Evolutionary conservation across 2,113 vertebrate species (phyloP).

Genomic region (Rynchops niger): DNA sequence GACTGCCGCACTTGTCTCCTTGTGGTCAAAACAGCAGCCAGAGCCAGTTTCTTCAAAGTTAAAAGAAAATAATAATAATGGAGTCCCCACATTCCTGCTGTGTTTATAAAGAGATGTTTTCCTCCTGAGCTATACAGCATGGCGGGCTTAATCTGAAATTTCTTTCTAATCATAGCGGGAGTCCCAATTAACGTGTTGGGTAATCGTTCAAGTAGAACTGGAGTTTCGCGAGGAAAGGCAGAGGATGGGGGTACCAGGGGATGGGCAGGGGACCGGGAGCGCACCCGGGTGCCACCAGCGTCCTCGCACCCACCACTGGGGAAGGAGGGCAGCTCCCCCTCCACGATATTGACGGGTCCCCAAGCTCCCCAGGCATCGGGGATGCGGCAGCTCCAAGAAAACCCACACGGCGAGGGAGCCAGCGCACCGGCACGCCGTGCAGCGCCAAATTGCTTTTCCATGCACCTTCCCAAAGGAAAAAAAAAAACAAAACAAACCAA

Average conservation of each 20-base stretch:
- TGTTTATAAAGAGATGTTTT: slow-evolving; percentile 78
- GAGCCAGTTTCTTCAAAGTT: slow-evolving; percentile 65
- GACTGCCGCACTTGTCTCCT: slow-evolving; percentile 16
- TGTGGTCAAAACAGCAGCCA: slow-evolving; percentile 49
- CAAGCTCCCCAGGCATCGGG: fast-evolving
- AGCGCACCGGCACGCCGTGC: background rate
- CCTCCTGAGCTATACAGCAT: slow-evolving; percentile 69
- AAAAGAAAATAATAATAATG: slow-evolving; percentile 58
- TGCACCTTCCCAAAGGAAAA: background rate
- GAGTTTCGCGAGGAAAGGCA: slow-evolving; percentile 45
- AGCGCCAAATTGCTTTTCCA: background rate
- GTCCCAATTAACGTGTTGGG: slow-evolving; percentile 79
- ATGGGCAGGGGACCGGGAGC: background rate
- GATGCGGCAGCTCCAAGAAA: background rate
- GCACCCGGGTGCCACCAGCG: fast-evolving
- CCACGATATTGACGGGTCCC: background rate
- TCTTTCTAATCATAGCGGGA: slow-evolving; percentile 84
- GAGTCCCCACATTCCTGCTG: slow-evolving; percentile 69
- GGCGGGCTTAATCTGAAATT: slow-evolving; percentile 79
- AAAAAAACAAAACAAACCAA: background rate
- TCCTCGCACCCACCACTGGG: background rate
- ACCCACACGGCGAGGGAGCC: background rate
- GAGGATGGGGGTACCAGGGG: background rate
- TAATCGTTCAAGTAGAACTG: slow-evolving; percentile 74
- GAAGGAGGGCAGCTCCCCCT: fast-evolving